Base-by-base conservation (phyloP, 2,113 vertebrate genomes). In the Gymnogyps californianus region DNA sequence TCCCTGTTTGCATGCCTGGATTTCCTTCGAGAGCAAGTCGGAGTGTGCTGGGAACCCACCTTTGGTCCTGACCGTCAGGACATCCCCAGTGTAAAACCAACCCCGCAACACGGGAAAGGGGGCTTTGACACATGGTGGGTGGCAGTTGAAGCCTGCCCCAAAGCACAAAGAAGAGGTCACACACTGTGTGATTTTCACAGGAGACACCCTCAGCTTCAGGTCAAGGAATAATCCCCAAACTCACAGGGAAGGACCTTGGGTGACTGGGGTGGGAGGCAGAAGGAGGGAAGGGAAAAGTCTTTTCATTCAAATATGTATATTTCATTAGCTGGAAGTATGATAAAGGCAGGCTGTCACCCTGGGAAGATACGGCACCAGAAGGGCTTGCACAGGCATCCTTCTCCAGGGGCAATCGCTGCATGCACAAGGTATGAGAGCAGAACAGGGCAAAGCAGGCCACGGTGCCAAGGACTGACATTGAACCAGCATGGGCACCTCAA, bases 101-200 rank as follows among this genome's bases (percentile, higher is more conserved):
- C 11, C 9, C 51, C 2, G 0, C 6, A 62, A 54, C 6, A 28
- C 10, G 22, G 42, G 24, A 64, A 58, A 59, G 32, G 7, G 36
- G 46, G 29, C 16, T 72, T 36, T 67, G 64, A 34, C 42, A 52
- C 7, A 17, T 1, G 2, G 19, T 15, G 24, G 9, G 46, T 40
- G 42, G 46, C 42, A 61, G 40, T 7, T 1, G 2, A 55, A 44
- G 11, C n/a, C 47, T 40, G 22, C 16, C 25, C 49, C 47, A 51
- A 62, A 76, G 26, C 29, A 34, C 0, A 3, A 55, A 70, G n/a
- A 36, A 6, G 34, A 36, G 18, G 11, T 78, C 1, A 0, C 29
- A 51, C 20, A 25, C 7, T 19, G 6, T 34, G 47, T 15, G 31
- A 29, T 64, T 90, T 93, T 69, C 66, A 74, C 14, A 26, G 42